Evolutionary conservation across 2,888 invertebrate species (phyloP), one percentile per base, ranked within the genome.

Genomic region (Drosophila flavopinicola): DNA sequence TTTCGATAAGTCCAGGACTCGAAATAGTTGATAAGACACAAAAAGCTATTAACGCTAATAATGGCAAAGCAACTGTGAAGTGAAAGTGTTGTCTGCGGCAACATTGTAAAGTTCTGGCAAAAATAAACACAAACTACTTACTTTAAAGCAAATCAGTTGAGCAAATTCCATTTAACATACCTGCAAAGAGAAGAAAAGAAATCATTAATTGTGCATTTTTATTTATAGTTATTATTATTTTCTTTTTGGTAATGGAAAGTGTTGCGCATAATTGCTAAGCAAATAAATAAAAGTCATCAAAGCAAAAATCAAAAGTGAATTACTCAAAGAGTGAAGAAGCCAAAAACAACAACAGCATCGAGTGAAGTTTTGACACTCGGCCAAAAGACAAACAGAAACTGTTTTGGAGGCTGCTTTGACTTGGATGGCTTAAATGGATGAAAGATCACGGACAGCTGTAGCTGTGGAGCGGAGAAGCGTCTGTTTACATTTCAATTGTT

Each of bases 401-500:
- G 54, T 42, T 20, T 20, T 53, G 48, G 42, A 35, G 56, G 24
- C 45, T 44, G 65, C 57, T 32, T 65, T 57, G 32, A 49, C 39
- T 54, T 57, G 59, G 51, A 30, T 27, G 48, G 73, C 35, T 13
- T 9, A 52, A 69, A 44, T 51, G 42, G 51, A 54, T 54, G 70
- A 42, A 15, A 48, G 49, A 49, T 61, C 37, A 29, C 3, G 37
- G 41, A 27, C 48, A 5, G n/a, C 6, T 4, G 29, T 3, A 24
- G 11, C 1, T 6, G 6, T 15, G 10, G 3, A 5, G 4, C 7
- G 35, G 10, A 6, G 27, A 11, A 4, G 41, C 25, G 57, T 48
- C 51, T 85, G 71, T 84, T 87, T 84, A 87, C 87, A 84, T 77
- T 85, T 87, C 79, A 87, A 85, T 87, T 85, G 80, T 79, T 74